Conservation (phyloP, 1,140 invertebrate species). For the Ephestia elutella region DNA sequence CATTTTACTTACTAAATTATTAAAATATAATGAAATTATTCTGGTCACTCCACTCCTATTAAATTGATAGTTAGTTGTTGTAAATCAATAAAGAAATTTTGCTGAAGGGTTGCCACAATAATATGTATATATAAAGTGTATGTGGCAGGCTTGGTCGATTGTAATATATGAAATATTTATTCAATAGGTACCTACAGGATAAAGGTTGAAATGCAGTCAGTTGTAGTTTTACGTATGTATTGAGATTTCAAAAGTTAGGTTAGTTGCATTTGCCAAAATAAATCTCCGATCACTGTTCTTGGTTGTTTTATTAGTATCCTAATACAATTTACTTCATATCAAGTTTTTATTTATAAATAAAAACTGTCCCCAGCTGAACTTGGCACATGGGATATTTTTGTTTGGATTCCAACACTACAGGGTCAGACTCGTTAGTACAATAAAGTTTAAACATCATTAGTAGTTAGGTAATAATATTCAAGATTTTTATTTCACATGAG, state of each 20-base stretch:
- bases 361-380: too few relatives aligned
- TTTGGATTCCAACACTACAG: too few relatives aligned
- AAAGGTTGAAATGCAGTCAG: conserved; percentile 32
- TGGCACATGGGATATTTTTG: too few relatives aligned
- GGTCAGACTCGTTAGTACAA: too few relatives aligned
- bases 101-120: conserved; percentile 32
- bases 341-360: conserved; percentile 32
- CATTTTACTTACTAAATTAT: conserved; percentile 38
- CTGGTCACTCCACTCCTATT: conserved; percentile 66
- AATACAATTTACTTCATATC: not conserved
- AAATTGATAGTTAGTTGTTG: conserved; percentile 48
- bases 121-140: conserved; percentile 57
- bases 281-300: conserved; percentile 67
- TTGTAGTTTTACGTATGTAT: conserved; percentile 62
- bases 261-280: conserved; percentile 72
- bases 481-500: too few relatives aligned
- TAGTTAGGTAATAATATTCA: too few relatives aligned
- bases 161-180: conserved; percentile 57
- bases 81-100: conserved; percentile 34
- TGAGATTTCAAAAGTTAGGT: conserved; percentile 62
- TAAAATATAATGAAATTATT: conserved; percentile 48
- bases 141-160: conserved; percentile 41
- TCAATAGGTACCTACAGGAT: conserved; percentile 33
- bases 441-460: too few relatives aligned
- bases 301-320: conserved; percentile 36